phyloP scores from a whole-genome alignment of 64 coral and sea anemone genomes.

The Stichodactyla helianthus region DNA sequence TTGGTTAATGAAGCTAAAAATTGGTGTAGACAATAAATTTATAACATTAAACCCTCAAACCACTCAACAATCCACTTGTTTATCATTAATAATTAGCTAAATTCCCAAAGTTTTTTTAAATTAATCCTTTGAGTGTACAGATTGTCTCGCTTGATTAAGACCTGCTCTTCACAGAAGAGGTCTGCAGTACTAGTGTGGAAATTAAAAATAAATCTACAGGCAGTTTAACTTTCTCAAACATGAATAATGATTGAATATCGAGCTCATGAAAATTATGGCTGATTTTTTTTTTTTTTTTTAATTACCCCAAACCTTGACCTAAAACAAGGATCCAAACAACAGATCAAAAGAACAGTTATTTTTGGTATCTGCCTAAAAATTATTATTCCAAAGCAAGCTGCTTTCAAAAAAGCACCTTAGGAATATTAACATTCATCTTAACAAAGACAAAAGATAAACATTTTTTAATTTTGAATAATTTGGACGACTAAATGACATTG shows the following conservation, averaged over 20 bases:
- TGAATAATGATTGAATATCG: neutral
- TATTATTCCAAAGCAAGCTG: neutral
- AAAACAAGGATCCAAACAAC: neutral
- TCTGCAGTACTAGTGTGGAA: too few relatives aligned
- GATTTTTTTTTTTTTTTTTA: neutral
- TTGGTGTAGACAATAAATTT: too few relatives aligned
- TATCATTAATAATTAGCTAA: too few relatives aligned
- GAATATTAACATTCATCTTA: neutral
- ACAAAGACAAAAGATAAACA: neutral
- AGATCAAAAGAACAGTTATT: neutral
- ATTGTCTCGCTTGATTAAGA: too few relatives aligned
- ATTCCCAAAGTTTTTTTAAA: too few relatives aligned
- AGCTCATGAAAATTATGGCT: neutral
- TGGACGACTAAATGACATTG: neutral
- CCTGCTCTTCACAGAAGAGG: too few relatives aligned
- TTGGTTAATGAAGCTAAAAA: too few relatives aligned
- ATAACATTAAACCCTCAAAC: too few relatives aligned
- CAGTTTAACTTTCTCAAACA: neutral
- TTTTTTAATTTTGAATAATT: neutral
- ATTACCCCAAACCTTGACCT: neutral
- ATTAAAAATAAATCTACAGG: too few relatives aligned
- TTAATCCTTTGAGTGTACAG: too few relatives aligned
- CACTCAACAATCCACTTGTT: too few relatives aligned
- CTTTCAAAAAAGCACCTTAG: neutral
- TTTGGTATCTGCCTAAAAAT: neutral